Conservation (phyloP, 2,888 invertebrate genomes). For the Yponomeuta sedellus region DNA sequence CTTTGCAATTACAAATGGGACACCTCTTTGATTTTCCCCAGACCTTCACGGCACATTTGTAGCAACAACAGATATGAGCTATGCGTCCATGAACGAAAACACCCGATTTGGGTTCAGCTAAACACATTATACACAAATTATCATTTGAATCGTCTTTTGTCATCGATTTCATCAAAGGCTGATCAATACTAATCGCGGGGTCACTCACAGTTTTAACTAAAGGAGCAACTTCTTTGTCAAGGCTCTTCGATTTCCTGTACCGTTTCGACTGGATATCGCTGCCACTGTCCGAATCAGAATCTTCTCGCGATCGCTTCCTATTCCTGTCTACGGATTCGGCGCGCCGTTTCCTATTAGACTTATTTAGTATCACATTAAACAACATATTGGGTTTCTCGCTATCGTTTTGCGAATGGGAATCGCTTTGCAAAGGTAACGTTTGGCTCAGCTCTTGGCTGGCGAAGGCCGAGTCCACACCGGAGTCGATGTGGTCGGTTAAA, state of each 20-base stretch:
- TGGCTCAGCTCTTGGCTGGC: conserved; percentile 34
- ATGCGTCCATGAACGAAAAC: conserved; percentile 81
- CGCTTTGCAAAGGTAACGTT: background rate
- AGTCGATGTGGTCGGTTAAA: conserved; percentile 32
- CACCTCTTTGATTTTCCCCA: conserved; percentile 80
- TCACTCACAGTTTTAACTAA: conserved; percentile 62
- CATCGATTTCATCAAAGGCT: conserved; percentile 32
- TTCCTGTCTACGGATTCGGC: conserved; percentile 42
- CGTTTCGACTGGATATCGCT: conserved; percentile 23
- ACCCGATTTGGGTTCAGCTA: conserved; percentile 78
- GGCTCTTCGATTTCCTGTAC: conserved; percentile 20
- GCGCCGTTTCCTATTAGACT: conserved; percentile 33
- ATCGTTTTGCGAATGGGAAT: no score
- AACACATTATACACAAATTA: conserved; percentile 78
- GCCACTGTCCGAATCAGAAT: conserved; percentile 35
- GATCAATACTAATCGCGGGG: conserved; percentile 50
- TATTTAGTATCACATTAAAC: conserved; percentile 23
- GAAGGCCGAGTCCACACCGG: conserved; percentile 39
- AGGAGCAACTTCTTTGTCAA: conserved; percentile 36
- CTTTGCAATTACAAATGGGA: conserved; percentile 82
- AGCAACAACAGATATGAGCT: conserved; percentile 83
- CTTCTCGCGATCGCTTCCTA: conserved; percentile 36
- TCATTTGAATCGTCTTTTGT: conserved; percentile 43
- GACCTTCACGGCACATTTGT: conserved; percentile 80
- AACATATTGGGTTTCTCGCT: no score